Evolutionary conservation across 2,888 invertebrate species (phyloP).

Genomic region (Mellilla xanthometata): DNA sequence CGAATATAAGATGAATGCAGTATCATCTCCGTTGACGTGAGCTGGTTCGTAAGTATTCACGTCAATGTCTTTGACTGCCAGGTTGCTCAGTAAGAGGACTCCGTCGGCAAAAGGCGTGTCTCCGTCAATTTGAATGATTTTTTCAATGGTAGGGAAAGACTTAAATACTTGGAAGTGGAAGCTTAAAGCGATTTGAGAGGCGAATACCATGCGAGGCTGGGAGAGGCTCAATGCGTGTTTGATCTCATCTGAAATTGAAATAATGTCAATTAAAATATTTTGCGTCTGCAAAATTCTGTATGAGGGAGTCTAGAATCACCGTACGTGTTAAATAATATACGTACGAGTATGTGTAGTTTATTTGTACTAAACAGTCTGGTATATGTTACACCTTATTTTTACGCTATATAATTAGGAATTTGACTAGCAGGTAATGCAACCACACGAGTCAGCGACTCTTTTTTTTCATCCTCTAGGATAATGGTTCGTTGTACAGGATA

Average conservation of each 20-base stretch:
- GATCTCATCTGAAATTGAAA: constrained; percentile 49
- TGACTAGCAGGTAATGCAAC: no score
- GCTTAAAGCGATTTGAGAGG: constrained; percentile 68
- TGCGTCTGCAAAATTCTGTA: no score
- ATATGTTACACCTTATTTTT: no score
- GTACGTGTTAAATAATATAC: no score
- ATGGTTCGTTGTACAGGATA: no score
- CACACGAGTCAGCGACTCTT: no score
- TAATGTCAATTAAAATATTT: no score
- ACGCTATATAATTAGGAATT: no score
- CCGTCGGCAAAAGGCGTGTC: constrained; percentile 41
- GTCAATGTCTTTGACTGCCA: constrained; percentile 30
- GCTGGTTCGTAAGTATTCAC: constrained; percentile 36
- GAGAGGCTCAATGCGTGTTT: constrained; percentile 85
- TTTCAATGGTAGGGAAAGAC: constrained; percentile 48
- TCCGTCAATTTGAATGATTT: constrained; percentile 85
- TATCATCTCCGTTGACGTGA: constrained; percentile 36
- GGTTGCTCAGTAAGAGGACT: constrained; percentile 33
- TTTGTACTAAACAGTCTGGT: no score
- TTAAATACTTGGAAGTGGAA: constrained; percentile 42
- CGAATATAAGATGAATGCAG: constrained; percentile 71
- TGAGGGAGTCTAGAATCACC: no score
- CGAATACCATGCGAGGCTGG: constrained; percentile 85
- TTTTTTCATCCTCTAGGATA: no score
- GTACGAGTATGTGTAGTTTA: no score